Evolutionary conservation across 2,888 invertebrate species (phyloP), one percentile per base, ranked within the genome.

Genomic region (Dynastes grantii): DNA sequence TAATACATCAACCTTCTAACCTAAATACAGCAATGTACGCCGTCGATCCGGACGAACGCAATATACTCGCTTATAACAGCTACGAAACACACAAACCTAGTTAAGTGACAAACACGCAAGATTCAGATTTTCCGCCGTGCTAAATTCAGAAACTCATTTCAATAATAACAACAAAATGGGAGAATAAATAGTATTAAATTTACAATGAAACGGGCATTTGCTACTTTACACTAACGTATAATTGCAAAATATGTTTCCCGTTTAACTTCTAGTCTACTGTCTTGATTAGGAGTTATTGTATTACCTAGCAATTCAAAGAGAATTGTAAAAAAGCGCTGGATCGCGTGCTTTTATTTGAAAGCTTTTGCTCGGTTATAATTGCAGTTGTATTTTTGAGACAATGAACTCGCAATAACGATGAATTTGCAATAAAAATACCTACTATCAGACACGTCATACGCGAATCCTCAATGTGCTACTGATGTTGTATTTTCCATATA

Each of bases 1-100:
- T 73, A 73, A 73, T 73, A 73, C 73, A 73, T 73, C 73, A 73
- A 73, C 73, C 73, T 73, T 73, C 37, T 73, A 73, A 73, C 73
- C 73, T 73, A 73, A 73, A 73, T 73, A 73, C 58, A 73, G 58
- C 58, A 73, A 55, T 73, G 40, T 73, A 40, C 58, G 73, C 73
- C 58, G 40, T 22, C 55, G 22, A 22, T 22, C 22, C 40, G 45
- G 45, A 45, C 45, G 45, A 45, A 73, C 58, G 16, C 71, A 2
- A 53, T 58, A 22, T 73, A 73, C 73, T 29, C 73, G 58, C 73
- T 40, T 45, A 73, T 73, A 73, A 73, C 73, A 58, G 73, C 73
- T 58, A 73, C 37, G 73, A 40, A 73, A 58, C 73, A 73, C 73
- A 73, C 73, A 73, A 73, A 73, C 73, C 73, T 58, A 73, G 73